Percentiles rank a stretch among this genome's conserved stretches.
These are phyloP conservation scores for Subacronicta megacephala DNA, from an alignment of 2,888 invertebrate genomes.

Conservation along the genomic window DNA sequence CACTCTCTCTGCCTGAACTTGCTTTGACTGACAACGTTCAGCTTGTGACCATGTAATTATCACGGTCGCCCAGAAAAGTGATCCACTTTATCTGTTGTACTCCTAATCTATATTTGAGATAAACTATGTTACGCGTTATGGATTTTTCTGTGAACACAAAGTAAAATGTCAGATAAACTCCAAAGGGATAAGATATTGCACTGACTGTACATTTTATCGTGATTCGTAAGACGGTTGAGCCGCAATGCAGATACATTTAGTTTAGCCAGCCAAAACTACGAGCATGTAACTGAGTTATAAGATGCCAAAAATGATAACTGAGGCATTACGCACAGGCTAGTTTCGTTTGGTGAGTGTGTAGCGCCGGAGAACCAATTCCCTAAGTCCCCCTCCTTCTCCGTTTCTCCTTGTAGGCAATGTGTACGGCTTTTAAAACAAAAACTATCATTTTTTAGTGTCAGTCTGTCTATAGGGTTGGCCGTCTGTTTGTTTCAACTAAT, in stretches of 20 bases:
- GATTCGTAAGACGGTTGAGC: constrained; percentile 7
- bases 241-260: constrained; percentile 28
- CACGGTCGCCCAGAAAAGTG: constrained; percentile 13
- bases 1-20: constrained; percentile 32
- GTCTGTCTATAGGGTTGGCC: too few species aligned
- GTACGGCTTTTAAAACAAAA: too few species aligned
- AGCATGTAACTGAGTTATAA: not conserved
- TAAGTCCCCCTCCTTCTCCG: too few species aligned
- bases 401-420: too few species aligned
- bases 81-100: constrained; percentile 36
- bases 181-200: constrained; percentile 31
- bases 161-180: constrained; percentile 11
- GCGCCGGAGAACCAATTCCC: too few species aligned
- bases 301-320: not conserved
- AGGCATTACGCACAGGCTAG: too few species aligned
- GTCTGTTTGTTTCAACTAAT: too few species aligned
- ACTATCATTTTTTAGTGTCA: too few species aligned
- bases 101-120: constrained; percentile 38
- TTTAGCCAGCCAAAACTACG: constrained; percentile 14
- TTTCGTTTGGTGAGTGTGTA: too few species aligned
- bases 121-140: constrained; percentile 14
- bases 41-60: constrained; percentile 45
- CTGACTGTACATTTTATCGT: constrained; percentile 18
- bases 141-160: constrained; percentile 7
- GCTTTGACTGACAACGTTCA: constrained; percentile 11